phyloP scores from a whole-genome alignment of 2,797 vertebrate genomes.

The Chiloscyllium punctatum region DNA sequence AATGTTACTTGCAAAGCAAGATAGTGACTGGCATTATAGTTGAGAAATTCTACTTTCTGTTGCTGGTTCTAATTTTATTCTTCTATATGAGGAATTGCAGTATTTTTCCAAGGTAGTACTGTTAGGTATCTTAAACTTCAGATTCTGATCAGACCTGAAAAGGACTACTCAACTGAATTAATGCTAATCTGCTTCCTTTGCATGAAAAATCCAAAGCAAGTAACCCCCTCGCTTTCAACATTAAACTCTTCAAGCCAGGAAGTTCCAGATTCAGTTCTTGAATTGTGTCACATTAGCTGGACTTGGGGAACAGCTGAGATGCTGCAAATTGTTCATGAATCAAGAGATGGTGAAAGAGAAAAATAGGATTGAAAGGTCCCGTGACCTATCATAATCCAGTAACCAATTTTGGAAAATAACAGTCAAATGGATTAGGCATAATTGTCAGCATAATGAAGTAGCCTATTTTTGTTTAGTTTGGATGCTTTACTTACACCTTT shows the following conservation, averaged over 20 bases:
- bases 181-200: background rate
- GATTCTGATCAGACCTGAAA: background rate
- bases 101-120: background rate
- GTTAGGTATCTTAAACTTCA: background rate
- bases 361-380: background rate
- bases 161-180: background rate
- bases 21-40: background rate
- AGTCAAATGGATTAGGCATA: background rate
- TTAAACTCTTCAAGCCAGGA: background rate
- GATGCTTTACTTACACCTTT: background rate
- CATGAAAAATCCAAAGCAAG: background rate
- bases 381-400: background rate
- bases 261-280: background rate
- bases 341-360: background rate
- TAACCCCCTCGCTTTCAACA: background rate
- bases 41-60: background rate
- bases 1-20: background rate
- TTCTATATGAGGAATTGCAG: background rate
- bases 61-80: background rate
- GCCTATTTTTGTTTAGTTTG: background rate
- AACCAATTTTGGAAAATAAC: background rate
- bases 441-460: background rate
- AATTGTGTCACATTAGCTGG: background rate
- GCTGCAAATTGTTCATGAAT: background rate
- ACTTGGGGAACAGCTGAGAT: background rate